Percentiles rank a stretch among this genome's conserved stretches.
Conservation (phyloP, 2,888 invertebrate genomes). For the Gibbula magus region DNA sequence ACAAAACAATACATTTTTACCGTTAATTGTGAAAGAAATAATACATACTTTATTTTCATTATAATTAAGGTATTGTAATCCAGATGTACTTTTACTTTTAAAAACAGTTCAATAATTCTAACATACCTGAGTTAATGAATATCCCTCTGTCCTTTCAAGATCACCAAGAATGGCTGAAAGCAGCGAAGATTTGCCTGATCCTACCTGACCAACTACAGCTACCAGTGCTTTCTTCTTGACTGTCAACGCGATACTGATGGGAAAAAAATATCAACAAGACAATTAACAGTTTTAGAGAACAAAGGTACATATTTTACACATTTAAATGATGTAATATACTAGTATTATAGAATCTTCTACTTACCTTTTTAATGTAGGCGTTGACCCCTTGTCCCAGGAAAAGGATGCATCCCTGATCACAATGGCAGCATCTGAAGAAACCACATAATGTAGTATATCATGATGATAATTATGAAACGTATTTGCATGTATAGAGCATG, state of each 20-base stretch:
- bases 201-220: conserved; percentile 1
- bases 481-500: too few relatives aligned
- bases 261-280: neutral
- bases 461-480: too few relatives aligned
- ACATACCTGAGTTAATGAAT: neutral
- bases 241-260: neutral
- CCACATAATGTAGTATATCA: too few relatives aligned
- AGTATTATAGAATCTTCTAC: neutral
- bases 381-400: neutral
- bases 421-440: neutral
- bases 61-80: too few relatives aligned
- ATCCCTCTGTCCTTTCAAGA: neutral
- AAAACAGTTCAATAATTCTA: neutral
- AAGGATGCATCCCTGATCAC: neutral
- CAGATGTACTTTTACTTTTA: too few relatives aligned
- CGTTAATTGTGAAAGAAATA: too few relatives aligned
- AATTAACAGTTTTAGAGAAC: too few relatives aligned
- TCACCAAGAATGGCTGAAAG: neutral
- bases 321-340: too few relatives aligned
- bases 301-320: too few relatives aligned
- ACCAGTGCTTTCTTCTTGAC: neutral
- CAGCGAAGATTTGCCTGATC: neutral
- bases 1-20: neutral
- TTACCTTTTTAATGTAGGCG: neutral
- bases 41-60: too few relatives aligned